Base-by-base conservation (phyloP, 2,888 invertebrate genomes). In the Catocala sponsa region DNA sequence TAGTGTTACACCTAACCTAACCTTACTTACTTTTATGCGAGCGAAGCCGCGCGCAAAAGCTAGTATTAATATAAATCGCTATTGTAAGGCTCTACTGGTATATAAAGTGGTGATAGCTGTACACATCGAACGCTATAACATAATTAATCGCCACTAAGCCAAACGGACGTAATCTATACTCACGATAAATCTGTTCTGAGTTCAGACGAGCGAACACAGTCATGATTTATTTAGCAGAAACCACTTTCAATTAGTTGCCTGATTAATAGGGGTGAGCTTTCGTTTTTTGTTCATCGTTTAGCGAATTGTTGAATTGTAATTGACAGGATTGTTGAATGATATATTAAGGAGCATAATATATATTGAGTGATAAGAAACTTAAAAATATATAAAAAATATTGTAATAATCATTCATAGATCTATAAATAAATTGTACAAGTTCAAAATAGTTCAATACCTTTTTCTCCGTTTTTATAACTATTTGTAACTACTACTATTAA, bases 171-270 rank as follows among this genome's bases (percentile, higher is more conserved):
- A 56, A 56, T 49, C 42, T 49, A 33, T 49, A 32, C 43, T 44
- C 10, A 49, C 12, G 41, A 48, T 55, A 41, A 55, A 55, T 55
- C 55, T 35, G 43, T 56, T 56, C 42, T 6, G 33, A 32, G 42
- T 43, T 49, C 56, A 50, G 49, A 15, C 11, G 33, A 43, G 7
- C 56, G 43, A 33, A 33, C 13, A 43, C 33, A 53, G 5, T 44
- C 32, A 43, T 50, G 42, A 56, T 56, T 50, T 49, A 56, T 43
- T 56, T 43, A 56, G 15, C 56, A 13, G 49, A 56, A 50, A 50
- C 43, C 43, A 43, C 48, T 56, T 42, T 42, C 43, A 33, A 49
- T 56, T 56, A 55, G 42, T 52, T n/a, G 2, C 5, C 11, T 35
- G 35, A 35, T 35, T 50, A 48, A 48, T 33, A 33, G 32, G 25